phyloP scores from a whole-genome alignment of 2,797 vertebrate genomes.

The Centroberyx gerrardi region DNA sequence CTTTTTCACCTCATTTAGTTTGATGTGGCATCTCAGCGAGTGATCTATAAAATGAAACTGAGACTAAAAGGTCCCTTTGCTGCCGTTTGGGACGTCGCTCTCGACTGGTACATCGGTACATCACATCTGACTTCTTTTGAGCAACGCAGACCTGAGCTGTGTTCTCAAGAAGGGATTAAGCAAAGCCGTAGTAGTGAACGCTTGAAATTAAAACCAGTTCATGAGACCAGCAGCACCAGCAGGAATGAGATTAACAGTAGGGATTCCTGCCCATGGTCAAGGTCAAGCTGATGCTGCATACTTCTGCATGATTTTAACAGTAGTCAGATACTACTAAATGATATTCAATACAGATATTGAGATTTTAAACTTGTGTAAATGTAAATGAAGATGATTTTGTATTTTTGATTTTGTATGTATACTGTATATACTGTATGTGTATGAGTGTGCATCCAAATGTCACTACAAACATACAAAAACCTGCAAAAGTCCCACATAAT shows the following conservation, averaged over 20 bases:
- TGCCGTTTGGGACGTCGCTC: slow-evolving; percentile 20
- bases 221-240: slow-evolving; percentile 24
- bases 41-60: slow-evolving; percentile 21
- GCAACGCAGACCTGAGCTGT: slow-evolving; percentile 59
- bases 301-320: background rate
- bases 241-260: slow-evolving; percentile 3
- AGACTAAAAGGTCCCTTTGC: slow-evolving; percentile 56
- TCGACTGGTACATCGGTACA: slow-evolving; percentile 10
- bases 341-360: background rate
- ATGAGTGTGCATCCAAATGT: too few species aligned
- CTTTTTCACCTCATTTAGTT: slow-evolving; percentile 28
- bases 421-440: too few species aligned
- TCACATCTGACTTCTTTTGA: slow-evolving; percentile 52
- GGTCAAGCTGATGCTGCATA: background rate
- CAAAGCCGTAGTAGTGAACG: slow-evolving; percentile 22
- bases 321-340: too few species aligned
- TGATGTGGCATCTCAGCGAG: slow-evolving; percentile 66
- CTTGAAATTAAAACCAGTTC: slow-evolving; percentile 54
- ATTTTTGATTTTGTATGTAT: too few species aligned
- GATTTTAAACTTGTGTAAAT: too few species aligned
- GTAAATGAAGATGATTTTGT: too few species aligned
- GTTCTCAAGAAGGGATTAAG: slow-evolving; percentile 53
- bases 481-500: too few species aligned
- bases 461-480: too few species aligned
- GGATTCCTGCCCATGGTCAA: background rate